These are phyloP conservation scores for Leptinotarsa tumamoca DNA, from an alignment of 2,888 invertebrate species.

Conservation along the genomic window DNA sequence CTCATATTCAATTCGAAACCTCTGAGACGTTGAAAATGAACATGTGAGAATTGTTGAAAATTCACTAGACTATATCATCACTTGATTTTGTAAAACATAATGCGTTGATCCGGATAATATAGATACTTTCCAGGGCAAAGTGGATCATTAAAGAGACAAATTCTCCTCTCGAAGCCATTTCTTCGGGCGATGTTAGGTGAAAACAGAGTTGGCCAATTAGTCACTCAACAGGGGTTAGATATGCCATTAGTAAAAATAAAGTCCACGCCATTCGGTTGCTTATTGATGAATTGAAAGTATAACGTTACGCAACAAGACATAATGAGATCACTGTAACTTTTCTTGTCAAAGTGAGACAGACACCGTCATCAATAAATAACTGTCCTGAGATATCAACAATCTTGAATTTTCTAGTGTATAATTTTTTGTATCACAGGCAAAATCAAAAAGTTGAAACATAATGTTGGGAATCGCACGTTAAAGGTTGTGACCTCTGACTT, in stretches of 20 bases:
- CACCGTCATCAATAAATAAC: too few species aligned
- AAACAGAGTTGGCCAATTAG: slow-evolving; percentile 50
- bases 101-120: slow-evolving; percentile 14
- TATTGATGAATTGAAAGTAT: slow-evolving; percentile 37
- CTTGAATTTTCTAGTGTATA: too few species aligned
- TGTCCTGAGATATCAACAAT: too few species aligned
- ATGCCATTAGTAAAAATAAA: slow-evolving; percentile 44
- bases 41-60: not conserved
- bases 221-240: slow-evolving; percentile 48
- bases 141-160: slow-evolving; percentile 4
- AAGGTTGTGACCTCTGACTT: too few species aligned
- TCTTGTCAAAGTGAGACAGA: too few species aligned
- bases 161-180: slow-evolving; percentile 34
- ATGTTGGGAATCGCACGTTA: too few species aligned
- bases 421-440: too few species aligned
- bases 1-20: too few species aligned
- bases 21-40: too few species aligned
- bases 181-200: slow-evolving; percentile 49
- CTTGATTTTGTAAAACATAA: slow-evolving; percentile 4
- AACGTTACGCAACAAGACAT: too few species aligned
- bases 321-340: too few species aligned
- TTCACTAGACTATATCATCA: not conserved
- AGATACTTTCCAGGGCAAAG: not conserved
- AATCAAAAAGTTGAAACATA: too few species aligned
- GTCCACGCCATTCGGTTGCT: slow-evolving; percentile 40